Conservation (phyloP, 2,113 vertebrate genomes). For the Paralichthys olivaceus region DNA sequence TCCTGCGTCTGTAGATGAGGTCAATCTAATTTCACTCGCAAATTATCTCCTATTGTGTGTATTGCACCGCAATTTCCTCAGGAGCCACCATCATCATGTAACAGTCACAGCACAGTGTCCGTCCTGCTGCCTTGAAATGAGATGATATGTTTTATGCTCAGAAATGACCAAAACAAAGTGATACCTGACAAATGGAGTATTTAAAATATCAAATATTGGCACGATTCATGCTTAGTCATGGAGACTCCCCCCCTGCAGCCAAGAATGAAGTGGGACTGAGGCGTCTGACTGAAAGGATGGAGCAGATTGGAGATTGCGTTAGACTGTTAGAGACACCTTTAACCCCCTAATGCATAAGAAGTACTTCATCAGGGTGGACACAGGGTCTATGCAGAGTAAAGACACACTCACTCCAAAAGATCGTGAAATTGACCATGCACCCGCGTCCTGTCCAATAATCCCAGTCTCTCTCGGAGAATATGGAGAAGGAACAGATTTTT, state of each 20-base stretch:
- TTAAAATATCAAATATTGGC: constrained; percentile 23
- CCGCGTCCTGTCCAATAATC: neutral
- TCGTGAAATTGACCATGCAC: neutral
- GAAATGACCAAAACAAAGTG: constrained; percentile 13
- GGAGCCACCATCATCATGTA: neutral
- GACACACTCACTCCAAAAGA: neutral
- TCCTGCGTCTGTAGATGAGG: constrained; percentile 41
- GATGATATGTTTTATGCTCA: neutral
- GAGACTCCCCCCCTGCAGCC: neutral
- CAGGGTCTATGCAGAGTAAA: no score
- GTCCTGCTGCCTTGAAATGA: constrained; percentile 22
- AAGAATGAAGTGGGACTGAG: neutral
- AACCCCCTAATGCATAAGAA: neutral
- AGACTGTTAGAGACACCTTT: neutral
- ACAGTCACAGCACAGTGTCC: neutral
- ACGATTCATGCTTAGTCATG: constrained; percentile 14
- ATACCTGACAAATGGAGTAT: neutral
- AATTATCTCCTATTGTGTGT: constrained; percentile 36
- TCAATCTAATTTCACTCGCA: constrained; percentile 50
- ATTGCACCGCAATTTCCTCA: constrained; percentile 24
- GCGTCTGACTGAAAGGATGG: neutral
- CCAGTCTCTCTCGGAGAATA: neutral
- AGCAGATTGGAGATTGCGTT: neutral
- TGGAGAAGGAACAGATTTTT: neutral
- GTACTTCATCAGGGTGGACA: neutral